These are phyloP conservation scores for Lithophane semibrunnea DNA, from an alignment of 2,888 invertebrate genomes.

Conservation along the genomic window DNA sequence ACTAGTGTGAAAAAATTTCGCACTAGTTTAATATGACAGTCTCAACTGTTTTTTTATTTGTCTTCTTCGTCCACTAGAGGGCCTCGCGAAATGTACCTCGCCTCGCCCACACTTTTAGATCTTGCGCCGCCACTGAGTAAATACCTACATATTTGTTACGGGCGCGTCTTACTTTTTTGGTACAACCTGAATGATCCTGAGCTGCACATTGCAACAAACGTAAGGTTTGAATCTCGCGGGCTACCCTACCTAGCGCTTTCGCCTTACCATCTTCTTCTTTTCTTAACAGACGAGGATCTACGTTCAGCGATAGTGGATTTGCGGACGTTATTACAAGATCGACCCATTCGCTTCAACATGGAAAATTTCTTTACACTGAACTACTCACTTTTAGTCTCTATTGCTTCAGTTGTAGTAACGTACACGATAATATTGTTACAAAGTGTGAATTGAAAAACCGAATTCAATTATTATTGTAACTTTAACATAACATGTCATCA, in stretches of 20 bases:
- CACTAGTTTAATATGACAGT: too few relatives aligned
- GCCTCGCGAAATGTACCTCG: too few relatives aligned
- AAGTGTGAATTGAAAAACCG: slow-evolving; percentile 62
- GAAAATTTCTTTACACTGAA: slow-evolving; percentile 79
- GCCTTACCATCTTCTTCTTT: not conserved
- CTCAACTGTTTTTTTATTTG: too few relatives aligned
- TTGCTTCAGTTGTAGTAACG: slow-evolving; percentile 82
- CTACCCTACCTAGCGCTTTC: not conserved
- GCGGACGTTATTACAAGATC: slow-evolving; percentile 73
- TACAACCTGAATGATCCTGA: too few relatives aligned
- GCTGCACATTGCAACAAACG: not conserved
- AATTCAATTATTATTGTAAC: not conserved
- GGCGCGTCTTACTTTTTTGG: not conserved
- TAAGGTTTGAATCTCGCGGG: not conserved
- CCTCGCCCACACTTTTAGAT: too few relatives aligned
- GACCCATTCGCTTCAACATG: slow-evolving; percentile 79
- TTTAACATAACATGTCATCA: not conserved
- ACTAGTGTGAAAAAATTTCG: too few relatives aligned
- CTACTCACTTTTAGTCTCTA: slow-evolving; percentile 78
- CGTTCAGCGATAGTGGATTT: slow-evolving; percentile 71
- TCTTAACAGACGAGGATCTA: slow-evolving; percentile 71
- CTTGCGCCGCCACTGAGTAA: too few relatives aligned
- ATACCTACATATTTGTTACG: not conserved
- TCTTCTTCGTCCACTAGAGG: too few relatives aligned
- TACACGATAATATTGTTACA: slow-evolving; percentile 84